Evolutionary conservation across 2,797 vertebrate genomes (phyloP), one percentile per base, ranked within the genome.

Genomic region (Oceanodroma leucorhoa): DNA sequence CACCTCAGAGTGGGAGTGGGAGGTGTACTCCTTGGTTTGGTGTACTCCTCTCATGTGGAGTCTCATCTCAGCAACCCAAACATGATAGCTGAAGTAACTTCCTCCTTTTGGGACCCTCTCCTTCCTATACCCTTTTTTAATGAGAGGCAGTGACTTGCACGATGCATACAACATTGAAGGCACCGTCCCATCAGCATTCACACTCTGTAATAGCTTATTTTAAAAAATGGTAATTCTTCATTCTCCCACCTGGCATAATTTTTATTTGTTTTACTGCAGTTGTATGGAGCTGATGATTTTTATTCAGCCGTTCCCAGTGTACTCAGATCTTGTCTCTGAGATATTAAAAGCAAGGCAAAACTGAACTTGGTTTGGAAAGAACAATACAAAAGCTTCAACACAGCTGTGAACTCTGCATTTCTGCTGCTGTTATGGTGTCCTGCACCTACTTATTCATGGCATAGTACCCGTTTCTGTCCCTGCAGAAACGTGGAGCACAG

Each of bases 261-360:
- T 77, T 45, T 75, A 40, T 79, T 92, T 67, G 43, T 62, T 80
- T 90, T 83, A 57, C 67, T 11, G 6, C 55, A 73, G 23, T 66
- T 60, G 17, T 22, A 13, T 22, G 53, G 51, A 91, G 40, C 22
- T 69, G 61, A 46, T 69, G 45, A n/a, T 69, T 90, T 78, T 62
- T 46, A 46, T 73, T 87, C 26, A 41, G 43, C n/a, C 7, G 3
- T 82, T 72, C 60, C 18, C 38, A 77, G 36, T 32, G 45, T 24
- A 69, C 30, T 83, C 43, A 58, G 29, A 64, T 87, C 38, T 64
- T 75, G n/a, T 60, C 26, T 48, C 34, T 32, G 36, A 80, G 53
- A 50, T 70, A 71, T 14, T 87, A 76, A 84, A 87, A 76, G 6
- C n/a, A 40, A 22, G 14, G 43, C 27, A 43, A 62, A 64, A 54